Base-by-base conservation (phyloP, 1,140 invertebrate species). In the Whitmania pigra region DNA sequence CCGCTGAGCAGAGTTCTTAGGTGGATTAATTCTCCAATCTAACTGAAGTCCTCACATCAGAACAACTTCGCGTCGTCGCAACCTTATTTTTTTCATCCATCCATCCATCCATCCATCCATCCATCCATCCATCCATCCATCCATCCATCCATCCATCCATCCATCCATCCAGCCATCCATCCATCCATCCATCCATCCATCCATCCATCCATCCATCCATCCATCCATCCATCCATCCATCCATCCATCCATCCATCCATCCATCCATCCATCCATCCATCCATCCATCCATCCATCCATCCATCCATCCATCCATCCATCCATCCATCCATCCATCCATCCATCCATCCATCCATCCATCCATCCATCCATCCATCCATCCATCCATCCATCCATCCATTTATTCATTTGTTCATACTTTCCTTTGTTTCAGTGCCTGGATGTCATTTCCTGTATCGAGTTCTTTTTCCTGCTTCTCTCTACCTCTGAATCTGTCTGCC, bases 401-500 rank as follows among this genome's bases (percentile, higher is more conserved):
- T 57, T 9, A 3, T 25, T 57, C 9, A 3, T n/a, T 57, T 18
- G 0, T 63, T 31, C 22, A 2, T 11, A 9, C 57, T n/a, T 31
- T 63, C 57, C 22, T 63, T 27, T 63, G 22, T 63, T 63, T n/a
- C 57, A 25, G 57, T 27, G 57, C 22, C 15, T 17, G 43, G 43
- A 49, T 15, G 9, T 17, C 29, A 31, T 63, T 25, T 63, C 22
- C 57, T 13, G 2, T 63, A 4, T 63, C 13, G 57, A 7, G 53
- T 74, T 53, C 70, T 27, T 72, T 70, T 75, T 43, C 72, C 73
- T 73, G 57, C 57, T n/a, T 3, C 43, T 49, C 11, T 49, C 43
- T 67, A 63, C 72, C 55, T 74, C 69, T 75, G 69, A 72, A 72
- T 76, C 74, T 73, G 72, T 63, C 20, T 17, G 67, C 69, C 40